Evolutionary conservation across 2,888 invertebrate genomes (phyloP), one percentile per base, ranked within the genome.

Genomic region (Acrocera orbiculus): DNA sequence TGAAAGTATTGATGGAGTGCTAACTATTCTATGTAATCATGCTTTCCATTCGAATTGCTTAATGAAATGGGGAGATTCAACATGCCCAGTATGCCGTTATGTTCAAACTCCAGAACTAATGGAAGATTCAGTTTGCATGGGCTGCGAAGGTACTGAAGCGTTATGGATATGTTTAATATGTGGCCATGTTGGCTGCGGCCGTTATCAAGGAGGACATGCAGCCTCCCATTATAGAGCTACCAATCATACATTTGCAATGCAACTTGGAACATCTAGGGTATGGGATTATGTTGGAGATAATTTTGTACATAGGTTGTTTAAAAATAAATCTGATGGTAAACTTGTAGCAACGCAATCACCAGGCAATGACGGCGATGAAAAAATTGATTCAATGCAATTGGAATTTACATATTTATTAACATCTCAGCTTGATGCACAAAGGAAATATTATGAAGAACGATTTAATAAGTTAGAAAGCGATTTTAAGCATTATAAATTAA

Each of bases 81-180:
- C 92, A 36, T 99, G 98, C 56, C 96, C 98, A 1, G 93, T 98
- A 36, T 99, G 98, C 58, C 79, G 98, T 4, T 71, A 67, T 30
- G 71, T 70, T 0, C 70, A 68, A 46, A 66, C 65, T 15, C 67
- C 68, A 0, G 69, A 69, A 42, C 63, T 69, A 36, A 58, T 60
- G 44, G 69, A 62, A 51, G 67, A 54, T 51, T 69, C 62, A 42
- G 73, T 57, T 52, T 73, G 60, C 58, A 71, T 56, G 67, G 69
- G 62, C 56, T 69, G 69, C 40, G 67, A 66, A 28, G 59, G 58
- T 32, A 61, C 75, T 1, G 85, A 87, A 47, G 76, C 90, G 34
- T 65, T 99, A 4, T 99, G 98, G 98, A 96, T 99, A 47, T 99
- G 98, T 53, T 67, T 99, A 34, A 90, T 99, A 41, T 99, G 98